Percentiles rank a stretch among this genome's conserved stretches.
Evolutionary conservation across 2,797 vertebrate species (phyloP).

Genomic region (Manis javanica): DNA sequence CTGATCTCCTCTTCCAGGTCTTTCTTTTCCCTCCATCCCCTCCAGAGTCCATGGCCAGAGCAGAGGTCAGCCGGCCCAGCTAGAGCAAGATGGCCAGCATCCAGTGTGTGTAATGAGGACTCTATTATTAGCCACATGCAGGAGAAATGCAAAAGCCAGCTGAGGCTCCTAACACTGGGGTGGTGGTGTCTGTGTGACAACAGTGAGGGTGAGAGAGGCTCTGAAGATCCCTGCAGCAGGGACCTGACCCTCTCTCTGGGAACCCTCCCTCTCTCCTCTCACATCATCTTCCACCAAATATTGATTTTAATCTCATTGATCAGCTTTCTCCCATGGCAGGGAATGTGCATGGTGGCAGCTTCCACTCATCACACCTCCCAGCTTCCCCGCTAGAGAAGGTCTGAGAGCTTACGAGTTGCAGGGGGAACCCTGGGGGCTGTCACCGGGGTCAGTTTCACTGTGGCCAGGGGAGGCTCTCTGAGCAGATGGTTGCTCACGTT

Average conservation of each 20-base stretch:
- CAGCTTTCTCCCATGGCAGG: background rate
- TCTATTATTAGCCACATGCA: background rate
- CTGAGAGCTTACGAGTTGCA: background rate
- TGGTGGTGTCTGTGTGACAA: background rate
- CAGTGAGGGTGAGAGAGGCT: background rate
- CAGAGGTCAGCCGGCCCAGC: background rate
- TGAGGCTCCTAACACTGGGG: background rate
- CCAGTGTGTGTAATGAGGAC: background rate
- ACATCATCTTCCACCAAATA: background rate
- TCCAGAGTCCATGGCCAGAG: background rate
- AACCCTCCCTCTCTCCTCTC: background rate
- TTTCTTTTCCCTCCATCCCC: too few species aligned
- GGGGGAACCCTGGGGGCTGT: background rate
- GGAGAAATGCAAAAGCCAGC: background rate
- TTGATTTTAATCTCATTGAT: background rate
- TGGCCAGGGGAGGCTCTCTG: background rate
- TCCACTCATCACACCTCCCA: background rate
- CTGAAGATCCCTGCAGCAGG: background rate
- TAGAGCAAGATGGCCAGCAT: background rate
- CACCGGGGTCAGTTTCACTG: background rate
- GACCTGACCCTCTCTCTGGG: background rate
- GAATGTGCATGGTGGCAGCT: rapidly evolving
- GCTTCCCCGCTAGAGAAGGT: background rate
- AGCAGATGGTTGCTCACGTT: background rate
- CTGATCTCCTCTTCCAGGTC: too few species aligned